A percentile compares a stretch with the other conserved stretches of the same genome.
Conservation (phyloP, 2,888 invertebrate species). For the Orchesella flavescens region DNA sequence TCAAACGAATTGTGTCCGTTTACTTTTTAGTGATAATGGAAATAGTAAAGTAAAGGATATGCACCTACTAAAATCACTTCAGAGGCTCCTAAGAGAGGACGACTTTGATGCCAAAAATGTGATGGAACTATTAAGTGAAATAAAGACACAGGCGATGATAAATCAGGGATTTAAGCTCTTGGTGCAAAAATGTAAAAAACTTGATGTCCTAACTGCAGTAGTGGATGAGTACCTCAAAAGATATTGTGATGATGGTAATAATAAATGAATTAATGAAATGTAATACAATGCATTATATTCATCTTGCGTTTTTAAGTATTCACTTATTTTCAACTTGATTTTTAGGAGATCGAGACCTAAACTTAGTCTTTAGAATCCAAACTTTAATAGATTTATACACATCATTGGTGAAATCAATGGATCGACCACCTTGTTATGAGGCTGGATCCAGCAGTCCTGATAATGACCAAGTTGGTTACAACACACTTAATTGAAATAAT, state of each 20-base stretch:
- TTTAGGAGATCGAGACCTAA: conserved; percentile 59
- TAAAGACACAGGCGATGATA: conserved; percentile 72
- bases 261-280: neutral
- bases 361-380: conserved; percentile 64
- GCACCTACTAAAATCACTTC: conserved; percentile 84
- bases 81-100: conserved; percentile 71
- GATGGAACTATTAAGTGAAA: conserved; percentile 71
- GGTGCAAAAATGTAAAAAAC: conserved; percentile 65
- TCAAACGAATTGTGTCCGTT: neutral
- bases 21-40: conserved; percentile 82
- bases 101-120: conserved; percentile 41
- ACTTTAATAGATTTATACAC: conserved; percentile 66
- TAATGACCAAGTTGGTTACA: conserved; percentile 53
- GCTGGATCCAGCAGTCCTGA: conserved; percentile 27
- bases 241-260: conserved; percentile 68
- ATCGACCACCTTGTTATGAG: conserved; percentile 66
- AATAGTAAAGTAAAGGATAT: conserved; percentile 90
- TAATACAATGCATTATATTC: neutral
- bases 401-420: conserved; percentile 49
- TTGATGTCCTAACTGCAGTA: conserved; percentile 47
- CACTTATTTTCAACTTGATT: neutral
- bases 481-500: too few species aligned
- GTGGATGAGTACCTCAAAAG: conserved; percentile 64
- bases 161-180: conserved; percentile 72
- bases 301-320: neutral